Evolutionary conservation across 2,888 invertebrate genomes (phyloP), one percentile per base, ranked within the genome.

Genomic region (Crepidodera aurea): DNA sequence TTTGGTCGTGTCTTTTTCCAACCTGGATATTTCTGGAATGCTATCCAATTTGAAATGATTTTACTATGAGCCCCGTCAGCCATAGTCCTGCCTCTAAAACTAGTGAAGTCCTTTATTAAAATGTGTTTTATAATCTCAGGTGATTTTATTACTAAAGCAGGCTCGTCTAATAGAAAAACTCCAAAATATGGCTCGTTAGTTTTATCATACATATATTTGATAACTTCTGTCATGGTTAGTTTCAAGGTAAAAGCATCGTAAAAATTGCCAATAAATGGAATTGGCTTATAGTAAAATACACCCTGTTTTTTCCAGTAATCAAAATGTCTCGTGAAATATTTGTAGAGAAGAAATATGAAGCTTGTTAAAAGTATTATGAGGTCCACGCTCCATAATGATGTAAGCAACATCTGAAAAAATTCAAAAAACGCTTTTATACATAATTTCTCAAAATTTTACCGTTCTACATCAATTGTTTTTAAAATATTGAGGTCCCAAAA

Each of bases 1-100:
- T 84, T 84, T 0, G 79, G 71, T 18, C 87, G 77, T 13, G 85
- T 71, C 37, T 76, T 77, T 69, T 82, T 84, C 87, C 87, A 87
- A 1, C 81, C 79, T 0, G 82, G 81, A 57, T 83, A 83, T 58
- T 81, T 82, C 51, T 82, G 67, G 1, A 81, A 77, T 61, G 84
- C 76, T 29, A 84, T 65, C 71, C 80, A 79, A 48, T 78, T 78
- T 67, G 80, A 75, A 0, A 78, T 76, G 6, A 82, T 72, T 4
- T 80, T 78, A 64, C 83, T 82, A 58, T 79, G 78, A 15, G 8
- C 13, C 4, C 34, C 34, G 1, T 12, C 1, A 8, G 55, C 55
- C 8, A 42, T 13, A 4, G 32, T 44, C 60, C 84, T 77, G 64
- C 84, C 82, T 1, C 77, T 75, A 68, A 85, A 85, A 65, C 81